Conservation (phyloP, 2,888 invertebrate genomes). For the Oscheius sp. region DNA sequence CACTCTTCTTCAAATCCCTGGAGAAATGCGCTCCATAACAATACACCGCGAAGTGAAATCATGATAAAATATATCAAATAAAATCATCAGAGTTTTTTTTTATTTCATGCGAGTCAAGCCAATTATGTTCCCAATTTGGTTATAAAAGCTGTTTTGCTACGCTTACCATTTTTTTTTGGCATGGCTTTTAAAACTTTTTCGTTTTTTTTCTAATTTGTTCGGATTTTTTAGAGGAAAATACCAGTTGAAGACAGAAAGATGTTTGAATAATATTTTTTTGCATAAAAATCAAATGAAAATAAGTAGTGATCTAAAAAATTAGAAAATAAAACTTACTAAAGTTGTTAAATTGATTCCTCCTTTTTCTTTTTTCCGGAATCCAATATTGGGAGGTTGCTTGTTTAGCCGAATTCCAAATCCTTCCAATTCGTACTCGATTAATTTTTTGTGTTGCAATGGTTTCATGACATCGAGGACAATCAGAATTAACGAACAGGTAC, state of each 20-base stretch:
- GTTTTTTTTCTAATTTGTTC: too few relatives aligned
- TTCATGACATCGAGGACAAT: conserved; percentile 95
- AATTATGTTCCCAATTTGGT: too few relatives aligned
- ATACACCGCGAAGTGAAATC: too few relatives aligned
- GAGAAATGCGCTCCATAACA: too few relatives aligned
- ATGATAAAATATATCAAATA: too few relatives aligned
- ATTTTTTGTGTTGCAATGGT: conserved; percentile 92
- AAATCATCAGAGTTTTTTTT: too few relatives aligned
- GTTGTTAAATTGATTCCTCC: conserved; percentile 95
- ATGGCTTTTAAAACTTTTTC: too few relatives aligned
- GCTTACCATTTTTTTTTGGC: too few relatives aligned
- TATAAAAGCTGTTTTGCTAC: too few relatives aligned
- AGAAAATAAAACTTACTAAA: conserved; percentile 79
- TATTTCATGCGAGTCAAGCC: too few relatives aligned
- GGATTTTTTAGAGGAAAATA: too few relatives aligned
- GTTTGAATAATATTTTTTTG: not conserved
- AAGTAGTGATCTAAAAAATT: not conserved
- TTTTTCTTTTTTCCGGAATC: conserved; percentile 95
- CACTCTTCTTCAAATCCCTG: too few relatives aligned
- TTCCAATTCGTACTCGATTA: conserved; percentile 93
- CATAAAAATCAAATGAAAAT: not conserved
- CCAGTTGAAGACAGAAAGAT: not conserved
- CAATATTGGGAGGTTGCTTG: conserved; percentile 95
- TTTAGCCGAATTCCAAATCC: conserved; percentile 95
- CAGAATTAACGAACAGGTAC: conserved; percentile 96